Conservation (phyloP, 2,113 vertebrate genomes). For the Calypte anna region DNA sequence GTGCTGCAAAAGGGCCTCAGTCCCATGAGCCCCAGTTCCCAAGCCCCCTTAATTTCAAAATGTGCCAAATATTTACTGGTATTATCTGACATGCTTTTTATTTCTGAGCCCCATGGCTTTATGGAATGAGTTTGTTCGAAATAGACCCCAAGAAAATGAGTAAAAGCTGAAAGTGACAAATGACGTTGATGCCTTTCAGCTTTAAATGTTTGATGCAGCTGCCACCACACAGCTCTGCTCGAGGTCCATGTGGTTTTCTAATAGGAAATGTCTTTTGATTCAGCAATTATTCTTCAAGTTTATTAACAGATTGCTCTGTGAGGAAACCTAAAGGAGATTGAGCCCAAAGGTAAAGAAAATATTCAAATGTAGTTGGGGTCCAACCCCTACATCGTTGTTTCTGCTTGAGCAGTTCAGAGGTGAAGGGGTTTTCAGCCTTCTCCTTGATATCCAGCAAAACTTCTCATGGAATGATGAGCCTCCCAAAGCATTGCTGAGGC, state of each 20-base stretch:
- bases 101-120: background rate
- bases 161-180: constrained; percentile 5
- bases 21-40: background rate
- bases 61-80: background rate
- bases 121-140: background rate
- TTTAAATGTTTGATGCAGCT: background rate
- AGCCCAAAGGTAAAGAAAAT: constrained; percentile 44
- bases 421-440: background rate
- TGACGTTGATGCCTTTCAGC: background rate
- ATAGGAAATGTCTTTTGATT: constrained; percentile 47
- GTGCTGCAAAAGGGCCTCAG: background rate
- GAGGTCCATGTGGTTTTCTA: background rate
- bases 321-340: constrained; percentile 39
- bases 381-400: constrained; percentile 44
- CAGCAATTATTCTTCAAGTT: constrained; percentile 1
- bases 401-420: background rate
- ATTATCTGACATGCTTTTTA: background rate
- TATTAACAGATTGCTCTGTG: constrained; percentile 44
- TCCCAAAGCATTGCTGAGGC: background rate
- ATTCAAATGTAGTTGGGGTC: constrained; percentile 44
- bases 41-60: background rate
- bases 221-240: background rate
- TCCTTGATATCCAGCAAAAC: background rate
- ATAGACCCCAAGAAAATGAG: background rate
- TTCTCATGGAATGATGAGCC: background rate